These are phyloP conservation scores for Cylas formicarius DNA, from an alignment of 1,140 invertebrate genomes.

Conservation along the genomic window DNA sequence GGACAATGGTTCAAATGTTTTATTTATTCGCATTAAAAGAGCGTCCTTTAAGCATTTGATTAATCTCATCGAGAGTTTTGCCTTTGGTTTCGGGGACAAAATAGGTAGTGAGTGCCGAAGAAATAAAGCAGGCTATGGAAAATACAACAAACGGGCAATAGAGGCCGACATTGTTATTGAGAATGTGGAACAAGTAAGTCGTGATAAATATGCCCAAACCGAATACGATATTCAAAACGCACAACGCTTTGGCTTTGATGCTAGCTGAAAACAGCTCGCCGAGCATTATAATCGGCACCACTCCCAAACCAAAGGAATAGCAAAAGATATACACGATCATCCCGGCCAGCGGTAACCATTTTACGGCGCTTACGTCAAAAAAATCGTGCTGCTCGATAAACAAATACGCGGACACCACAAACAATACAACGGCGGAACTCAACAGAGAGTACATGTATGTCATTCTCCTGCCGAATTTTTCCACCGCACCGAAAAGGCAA, in stretches of 20 bases:
- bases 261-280: slow-evolving; percentile 35
- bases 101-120: slow-evolving; percentile 4
- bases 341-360: slow-evolving; percentile 30
- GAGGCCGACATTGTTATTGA: slow-evolving; percentile 51
- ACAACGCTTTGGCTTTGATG: slow-evolving; percentile 32
- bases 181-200: slow-evolving; percentile 36
- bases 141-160: slow-evolving; percentile 76
- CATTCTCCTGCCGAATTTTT: slow-evolving; percentile 60
- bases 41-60: too few species aligned
- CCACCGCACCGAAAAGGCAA: slow-evolving; percentile 55
- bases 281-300: slow-evolving; percentile 31
- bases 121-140: slow-evolving; percentile 10
- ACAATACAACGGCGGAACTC: slow-evolving; percentile 47
- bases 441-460: slow-evolving; percentile 54
- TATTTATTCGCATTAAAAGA: too few species aligned
- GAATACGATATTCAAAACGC: slow-evolving; percentile 26
- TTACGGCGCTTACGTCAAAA: slow-evolving; percentile 31
- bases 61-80: slow-evolving; percentile 24
- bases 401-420: slow-evolving; percentile 54
- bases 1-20: too few species aligned
- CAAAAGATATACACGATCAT: slow-evolving; percentile 29
- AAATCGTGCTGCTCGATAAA: slow-evolving; percentile 39
- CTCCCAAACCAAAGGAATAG: slow-evolving; percentile 27
- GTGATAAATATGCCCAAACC: slow-evolving; percentile 32
- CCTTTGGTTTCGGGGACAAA: slow-evolving; percentile 22